Base-by-base conservation (phyloP, 2,797 vertebrate genomes). In the Liasis olivaceus region DNA sequence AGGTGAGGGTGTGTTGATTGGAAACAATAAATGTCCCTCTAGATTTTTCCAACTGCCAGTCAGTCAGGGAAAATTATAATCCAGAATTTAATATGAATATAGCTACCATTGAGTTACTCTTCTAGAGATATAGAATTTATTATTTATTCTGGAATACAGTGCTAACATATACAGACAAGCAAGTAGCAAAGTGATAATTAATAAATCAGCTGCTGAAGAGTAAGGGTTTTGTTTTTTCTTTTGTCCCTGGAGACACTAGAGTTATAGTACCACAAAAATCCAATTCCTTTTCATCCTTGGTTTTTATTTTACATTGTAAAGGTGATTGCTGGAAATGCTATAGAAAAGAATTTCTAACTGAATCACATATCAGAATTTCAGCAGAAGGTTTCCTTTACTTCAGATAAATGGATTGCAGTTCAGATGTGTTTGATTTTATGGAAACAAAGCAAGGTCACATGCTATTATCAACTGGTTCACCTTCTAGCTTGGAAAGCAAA, bases 401-500 rank as follows among this genome's bases (percentile, higher is more conserved):
- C 77, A 87, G 63, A 77, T 93, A 94, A 94, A 94, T 92, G 89
- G 12, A 91, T 15, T 89, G 28, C 72, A 54, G 47, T 85, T 95
- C 42, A 94, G 90, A 94, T 47, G 51, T 69, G 36, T 42, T 58
- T 92, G n/a, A 93, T 63, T 58, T 89, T 31, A 87, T 95, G 89
- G 93, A 96, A 95, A 94, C 56, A 95, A 89, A 95, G 90, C 24
- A 90, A 51, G 14, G 85, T 94, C 93, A 85, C 15, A 56, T 59
- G 0, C 36, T 88, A 87, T 64, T 90, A n/a, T 62, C 17, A 81
- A 77, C 93, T 47, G 86, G 31, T 85, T 93, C 60, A 87, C 90
- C 92, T 90, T 87, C 54, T 92, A 85, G 47, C 4, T 89, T 85
- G 56, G 72, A 81, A 93, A 89, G 93, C 91, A 17, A 88, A 95